These are phyloP conservation scores for Kryptopterus vitreolus DNA, from an alignment of 2,797 vertebrate species.

Conservation along the genomic window DNA sequence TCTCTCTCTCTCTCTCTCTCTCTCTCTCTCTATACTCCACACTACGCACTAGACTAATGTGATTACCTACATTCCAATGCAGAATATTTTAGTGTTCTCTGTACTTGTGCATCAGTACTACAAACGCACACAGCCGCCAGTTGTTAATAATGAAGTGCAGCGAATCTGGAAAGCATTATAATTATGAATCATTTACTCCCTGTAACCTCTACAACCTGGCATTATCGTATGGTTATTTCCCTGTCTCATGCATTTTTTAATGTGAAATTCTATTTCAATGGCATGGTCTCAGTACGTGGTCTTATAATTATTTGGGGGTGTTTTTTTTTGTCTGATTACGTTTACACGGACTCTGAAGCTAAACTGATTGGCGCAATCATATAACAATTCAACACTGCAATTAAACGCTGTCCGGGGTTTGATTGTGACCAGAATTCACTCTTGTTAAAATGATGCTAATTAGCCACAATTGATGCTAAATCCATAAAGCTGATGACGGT, in stretches of 20 bases:
- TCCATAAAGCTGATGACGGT: not conserved
- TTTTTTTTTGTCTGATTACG: not conserved
- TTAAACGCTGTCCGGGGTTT: not conserved
- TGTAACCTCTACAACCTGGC: not conserved
- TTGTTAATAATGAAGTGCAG: not conserved
- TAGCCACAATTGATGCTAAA: not conserved
- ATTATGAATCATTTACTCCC: not conserved
- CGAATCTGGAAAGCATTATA: not conserved
- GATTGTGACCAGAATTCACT: not conserved
- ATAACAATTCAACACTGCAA: not conserved
- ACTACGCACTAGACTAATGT: conserved; percentile 15
- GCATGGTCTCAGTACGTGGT: not conserved
- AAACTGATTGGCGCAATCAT: not conserved
- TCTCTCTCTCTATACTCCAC: not conserved
- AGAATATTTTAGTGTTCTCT: not conserved
- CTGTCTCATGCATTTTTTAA: conserved; percentile 21
- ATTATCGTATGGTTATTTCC: not conserved
- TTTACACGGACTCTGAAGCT: not conserved
- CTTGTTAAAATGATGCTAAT: not conserved
- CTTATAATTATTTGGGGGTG: not conserved
- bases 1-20: not conserved
- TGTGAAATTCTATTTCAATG: not conserved
- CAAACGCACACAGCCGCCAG: not conserved
- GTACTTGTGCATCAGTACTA: not conserved
- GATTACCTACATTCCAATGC: conserved; percentile 4